Evolutionary conservation across 2,888 invertebrate species (phyloP), one percentile per base, ranked within the genome.

Genomic region (Rotaria macrura): DNA sequence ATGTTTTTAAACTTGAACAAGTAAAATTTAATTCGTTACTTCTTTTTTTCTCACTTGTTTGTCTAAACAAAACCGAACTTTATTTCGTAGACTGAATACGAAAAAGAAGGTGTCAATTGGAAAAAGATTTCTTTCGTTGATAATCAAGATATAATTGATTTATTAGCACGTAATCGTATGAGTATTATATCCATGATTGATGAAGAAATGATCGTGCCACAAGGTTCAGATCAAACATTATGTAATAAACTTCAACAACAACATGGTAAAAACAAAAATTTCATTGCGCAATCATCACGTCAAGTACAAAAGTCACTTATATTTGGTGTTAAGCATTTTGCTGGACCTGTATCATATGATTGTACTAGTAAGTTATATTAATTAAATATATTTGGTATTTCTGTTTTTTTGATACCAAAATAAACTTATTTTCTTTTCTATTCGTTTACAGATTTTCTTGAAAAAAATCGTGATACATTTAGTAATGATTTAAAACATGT

Each of bases 51-150:
- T 54, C 47, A 47, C n/a, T 20, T 20, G 12, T 52, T 52, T 52
- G 17, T 2, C 7, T 2, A 57, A n/a, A 57, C 10, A n/a, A 57
- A 29, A 4, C 3, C 2, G n/a, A 57, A n/a, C n/a, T 25, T 57
- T 57, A 9, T 29, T 29, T 57, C 14, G 20, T 2, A 83, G 92
- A 97, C 97, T 89, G 98, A 98, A 89, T 99, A 99, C 92, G 93
- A 97, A 10, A 94, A 95, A 91, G 98, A 99, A 91, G 95, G 95
- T 88, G 97, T 99, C 88, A 95, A 95, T 84, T 99, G 98, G 98
- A 95, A 95, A 85, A 96, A 97, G 93, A 97, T 98, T 87, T 96
- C 96, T 89, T 99, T 97, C 92, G 96, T 96, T 91, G 98, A 99
- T 92, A 99, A 99, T 92, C 98, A 98, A 91, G 97, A 97, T 0